Evolutionary conservation across 2,888 invertebrate species (phyloP).

Genomic region (Venusia cambrica): DNA sequence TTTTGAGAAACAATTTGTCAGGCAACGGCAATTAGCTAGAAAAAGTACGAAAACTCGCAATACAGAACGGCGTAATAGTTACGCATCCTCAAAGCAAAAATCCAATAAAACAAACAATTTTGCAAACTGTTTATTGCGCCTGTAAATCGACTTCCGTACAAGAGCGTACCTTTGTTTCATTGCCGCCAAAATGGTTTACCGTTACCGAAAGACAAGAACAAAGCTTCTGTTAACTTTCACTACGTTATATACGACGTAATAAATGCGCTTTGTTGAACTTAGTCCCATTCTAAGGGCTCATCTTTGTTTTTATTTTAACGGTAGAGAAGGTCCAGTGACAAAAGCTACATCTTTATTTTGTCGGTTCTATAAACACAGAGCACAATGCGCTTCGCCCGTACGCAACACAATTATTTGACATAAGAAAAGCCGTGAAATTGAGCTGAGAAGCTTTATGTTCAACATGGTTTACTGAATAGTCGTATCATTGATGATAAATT

Average conservation of each 20-base stretch:
- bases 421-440: constrained; percentile 67
- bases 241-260: constrained; percentile 73
- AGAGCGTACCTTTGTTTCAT: constrained; percentile 51
- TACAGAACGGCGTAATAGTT: constrained; percentile 28
- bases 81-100: constrained; percentile 36
- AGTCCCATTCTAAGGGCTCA: constrained; percentile 47
- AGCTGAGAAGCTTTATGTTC: constrained; percentile 40
- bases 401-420: constrained; percentile 58
- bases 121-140: constrained; percentile 61
- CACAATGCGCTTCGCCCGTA: constrained; percentile 50
- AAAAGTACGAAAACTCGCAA: constrained; percentile 24
- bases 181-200: constrained; percentile 57
- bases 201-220: constrained; percentile 60
- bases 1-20: background rate
- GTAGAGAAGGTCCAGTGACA: constrained; percentile 63
- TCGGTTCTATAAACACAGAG: constrained; percentile 52
- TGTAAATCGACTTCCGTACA: constrained; percentile 65
- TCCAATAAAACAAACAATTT: constrained; percentile 49
- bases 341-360: constrained; percentile 61
- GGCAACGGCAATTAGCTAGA: constrained; percentile 3
- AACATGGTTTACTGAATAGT: constrained; percentile 49
- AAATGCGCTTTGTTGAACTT: constrained; percentile 56
- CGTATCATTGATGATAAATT: constrained; percentile 71
- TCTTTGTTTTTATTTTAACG: constrained; percentile 72
- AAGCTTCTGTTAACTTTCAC: constrained; percentile 67